Percentiles rank a stretch among this genome's conserved stretches.
These are phyloP conservation scores for Gymnarchus niloticus DNA, from an alignment of 2,113 vertebrate genomes.

Conservation along the genomic window DNA sequence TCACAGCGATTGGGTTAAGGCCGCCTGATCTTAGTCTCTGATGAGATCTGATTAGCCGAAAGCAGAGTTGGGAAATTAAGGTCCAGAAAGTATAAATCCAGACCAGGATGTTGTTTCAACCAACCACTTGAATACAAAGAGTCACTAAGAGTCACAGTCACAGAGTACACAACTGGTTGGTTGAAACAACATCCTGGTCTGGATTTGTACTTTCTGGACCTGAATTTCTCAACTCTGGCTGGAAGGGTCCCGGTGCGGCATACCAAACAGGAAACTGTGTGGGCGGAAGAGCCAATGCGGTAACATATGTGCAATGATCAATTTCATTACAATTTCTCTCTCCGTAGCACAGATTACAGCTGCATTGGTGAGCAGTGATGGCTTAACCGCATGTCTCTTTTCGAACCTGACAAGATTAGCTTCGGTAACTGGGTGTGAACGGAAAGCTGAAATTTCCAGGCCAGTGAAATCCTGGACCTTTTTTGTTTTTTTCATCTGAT, in stretches of 20 bases:
- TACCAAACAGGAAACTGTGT: background rate
- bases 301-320: background rate
- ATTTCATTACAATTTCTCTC: background rate
- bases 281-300: background rate
- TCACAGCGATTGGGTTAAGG: background rate
- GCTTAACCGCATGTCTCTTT: background rate
- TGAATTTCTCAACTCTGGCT: too few relatives aligned
- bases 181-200: too few relatives aligned
- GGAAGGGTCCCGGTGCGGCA: too few relatives aligned
- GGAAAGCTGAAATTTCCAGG: background rate
- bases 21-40: background rate
- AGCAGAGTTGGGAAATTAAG: too few relatives aligned
- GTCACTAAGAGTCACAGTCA: too few relatives aligned
- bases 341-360: background rate
- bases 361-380: background rate
- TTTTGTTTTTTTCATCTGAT: background rate
- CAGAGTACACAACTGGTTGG: too few relatives aligned
- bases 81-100: too few relatives aligned
- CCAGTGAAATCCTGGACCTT: background rate
- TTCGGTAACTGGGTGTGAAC: background rate
- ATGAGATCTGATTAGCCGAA: background rate
- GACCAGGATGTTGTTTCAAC: too few relatives aligned
- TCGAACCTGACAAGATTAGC: background rate
- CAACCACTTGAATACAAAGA: too few relatives aligned
- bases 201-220: too few relatives aligned